Conservation (phyloP, 2,797 vertebrate genomes). For the Malacoraja senta region DNA sequence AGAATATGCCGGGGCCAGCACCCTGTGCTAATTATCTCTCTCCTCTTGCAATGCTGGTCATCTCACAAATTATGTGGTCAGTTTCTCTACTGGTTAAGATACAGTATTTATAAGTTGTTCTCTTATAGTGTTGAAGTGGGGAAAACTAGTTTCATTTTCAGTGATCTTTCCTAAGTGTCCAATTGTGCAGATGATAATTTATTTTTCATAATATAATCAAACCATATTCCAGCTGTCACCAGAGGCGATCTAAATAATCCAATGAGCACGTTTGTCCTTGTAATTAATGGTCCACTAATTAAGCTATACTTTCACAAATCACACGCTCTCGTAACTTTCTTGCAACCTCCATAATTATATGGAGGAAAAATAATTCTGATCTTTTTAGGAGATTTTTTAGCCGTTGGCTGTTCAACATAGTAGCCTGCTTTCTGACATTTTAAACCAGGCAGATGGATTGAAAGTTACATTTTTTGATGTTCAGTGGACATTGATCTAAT, state of each 20-base stretch:
- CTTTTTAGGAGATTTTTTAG: not conserved
- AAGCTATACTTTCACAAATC: not conserved
- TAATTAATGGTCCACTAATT: conserved; percentile 12
- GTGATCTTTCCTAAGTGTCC: not conserved
- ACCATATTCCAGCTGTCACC: not conserved
- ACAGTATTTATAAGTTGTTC: not conserved
- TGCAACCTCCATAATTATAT: not conserved
- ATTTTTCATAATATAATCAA: not conserved
- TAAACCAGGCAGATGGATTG: not conserved
- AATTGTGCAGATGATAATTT: not conserved
- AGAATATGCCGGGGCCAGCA: conserved; percentile 6
- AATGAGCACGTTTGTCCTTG: not conserved
- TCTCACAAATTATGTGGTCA: conserved; percentile 19
- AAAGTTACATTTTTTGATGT: not conserved
- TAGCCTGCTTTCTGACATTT: not conserved
- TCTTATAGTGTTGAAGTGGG: not conserved
- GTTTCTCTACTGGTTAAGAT: not conserved
- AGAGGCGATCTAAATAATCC: not conserved
- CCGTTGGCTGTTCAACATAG: not conserved
- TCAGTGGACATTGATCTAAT: not conserved
- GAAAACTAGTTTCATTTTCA: not conserved
- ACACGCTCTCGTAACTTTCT: conserved; percentile 18
- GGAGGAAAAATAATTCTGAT: not conserved
- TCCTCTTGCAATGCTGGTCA: not conserved
- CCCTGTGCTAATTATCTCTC: conserved; percentile 19